A percentile compares a stretch with the other conserved stretches of the same genome.
Conservation (phyloP, 1,140 invertebrate species). For the Hestina assimilis region DNA sequence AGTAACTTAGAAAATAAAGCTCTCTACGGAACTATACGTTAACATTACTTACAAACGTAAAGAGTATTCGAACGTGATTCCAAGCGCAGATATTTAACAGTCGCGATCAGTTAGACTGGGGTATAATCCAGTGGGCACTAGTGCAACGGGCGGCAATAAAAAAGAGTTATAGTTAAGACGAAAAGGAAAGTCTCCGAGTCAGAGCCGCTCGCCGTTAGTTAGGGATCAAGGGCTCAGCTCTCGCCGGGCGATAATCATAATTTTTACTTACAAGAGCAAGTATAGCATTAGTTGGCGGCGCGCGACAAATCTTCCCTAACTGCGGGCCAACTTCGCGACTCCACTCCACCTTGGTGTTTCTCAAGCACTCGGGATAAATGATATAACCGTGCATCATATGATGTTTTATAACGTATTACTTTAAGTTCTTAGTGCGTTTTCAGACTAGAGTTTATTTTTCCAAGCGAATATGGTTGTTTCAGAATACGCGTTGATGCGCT, state of each 20-base stretch:
- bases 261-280: constrained; percentile 76
- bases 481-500: too few species aligned
- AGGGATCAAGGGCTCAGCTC: constrained; percentile 73
- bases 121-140: constrained; percentile 65
- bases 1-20: neutral
- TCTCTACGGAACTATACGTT: constrained; percentile 5
- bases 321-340: constrained; percentile 70
- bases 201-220: constrained; percentile 64
- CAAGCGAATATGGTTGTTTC: too few species aligned
- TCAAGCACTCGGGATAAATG: constrained; percentile 19
- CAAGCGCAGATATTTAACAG: constrained; percentile 27
- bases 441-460: too few species aligned
- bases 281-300: constrained; percentile 60
- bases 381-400: constrained; percentile 14
- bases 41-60: constrained; percentile 18
- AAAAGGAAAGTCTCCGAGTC: constrained; percentile 71
- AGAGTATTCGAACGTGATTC: constrained; percentile 26
- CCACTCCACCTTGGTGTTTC: constrained; percentile 36
- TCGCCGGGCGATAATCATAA: constrained; percentile 75
- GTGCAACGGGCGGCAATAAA: constrained; percentile 70
- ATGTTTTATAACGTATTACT: constrained; percentile 8
- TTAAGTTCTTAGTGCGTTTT: neutral
- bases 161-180: constrained; percentile 76
- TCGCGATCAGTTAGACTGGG: constrained; percentile 61
- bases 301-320: constrained; percentile 73